These are phyloP conservation scores for Aphelinus certus DNA, from an alignment of 1,140 invertebrate species.

Conservation along the genomic window DNA sequence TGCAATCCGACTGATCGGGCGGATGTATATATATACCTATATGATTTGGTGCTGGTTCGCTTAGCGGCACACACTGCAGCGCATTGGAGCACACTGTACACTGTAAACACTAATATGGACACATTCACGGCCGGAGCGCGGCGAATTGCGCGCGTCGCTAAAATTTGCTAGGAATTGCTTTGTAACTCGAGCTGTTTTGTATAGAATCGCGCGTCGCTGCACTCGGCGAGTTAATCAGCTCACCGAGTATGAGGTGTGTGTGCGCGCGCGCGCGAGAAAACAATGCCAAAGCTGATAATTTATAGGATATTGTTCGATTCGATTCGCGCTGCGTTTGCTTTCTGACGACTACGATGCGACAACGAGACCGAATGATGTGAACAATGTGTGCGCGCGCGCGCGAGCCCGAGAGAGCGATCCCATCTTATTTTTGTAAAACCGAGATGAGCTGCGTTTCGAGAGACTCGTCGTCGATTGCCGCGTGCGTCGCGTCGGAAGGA, in stretches of 20 bases:
- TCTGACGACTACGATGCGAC: not conserved
- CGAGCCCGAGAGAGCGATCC: not conserved
- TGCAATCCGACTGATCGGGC: no score
- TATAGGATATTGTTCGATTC: no score
- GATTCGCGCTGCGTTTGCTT: no score
- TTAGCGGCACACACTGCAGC: not conserved
- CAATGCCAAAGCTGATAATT: slow-evolving; percentile 14
- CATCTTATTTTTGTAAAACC: slow-evolving; percentile 19
- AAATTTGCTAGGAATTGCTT: not conserved
- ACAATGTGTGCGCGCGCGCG: no score
- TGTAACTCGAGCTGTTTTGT: slow-evolving; percentile 28
- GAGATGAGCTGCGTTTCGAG: not conserved
- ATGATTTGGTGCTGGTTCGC: no score
- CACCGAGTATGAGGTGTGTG: no score
- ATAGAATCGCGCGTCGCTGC: not conserved
- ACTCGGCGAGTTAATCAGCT: no score
- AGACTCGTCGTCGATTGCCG: no score
- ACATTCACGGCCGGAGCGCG: no score
- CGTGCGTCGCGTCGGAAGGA: no score
- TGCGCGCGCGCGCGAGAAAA: slow-evolving; percentile 6
- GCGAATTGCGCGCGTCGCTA: no score
- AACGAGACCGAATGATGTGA: not conserved
- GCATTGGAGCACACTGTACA: not conserved
- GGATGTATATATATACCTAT: no score
- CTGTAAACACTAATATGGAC: not conserved